These are phyloP conservation scores for Campylomormyrus numenius DNA, from an alignment of 2,113 vertebrate genomes.

Conservation along the genomic window DNA sequence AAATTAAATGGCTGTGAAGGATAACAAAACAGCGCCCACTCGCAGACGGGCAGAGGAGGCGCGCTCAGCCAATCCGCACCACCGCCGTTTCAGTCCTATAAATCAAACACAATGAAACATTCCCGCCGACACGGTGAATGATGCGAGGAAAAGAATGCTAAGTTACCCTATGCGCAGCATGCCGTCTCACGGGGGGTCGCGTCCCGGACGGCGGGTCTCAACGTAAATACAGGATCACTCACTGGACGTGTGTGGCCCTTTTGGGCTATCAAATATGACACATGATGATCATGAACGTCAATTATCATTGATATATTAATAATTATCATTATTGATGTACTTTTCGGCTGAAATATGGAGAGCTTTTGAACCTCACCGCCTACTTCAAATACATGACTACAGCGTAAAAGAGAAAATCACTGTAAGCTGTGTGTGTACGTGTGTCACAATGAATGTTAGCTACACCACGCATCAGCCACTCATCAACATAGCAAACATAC, in stretches of 20 bases:
- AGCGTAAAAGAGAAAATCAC: not conserved
- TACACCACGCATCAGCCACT: not conserved
- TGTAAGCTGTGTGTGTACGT: not conserved
- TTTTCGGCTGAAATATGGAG: not conserved
- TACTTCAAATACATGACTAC: not conserved
- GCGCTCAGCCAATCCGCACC: constrained; percentile 27
- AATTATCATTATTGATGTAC: not conserved
- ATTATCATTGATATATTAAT: not conserved
- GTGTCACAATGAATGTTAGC: not conserved
- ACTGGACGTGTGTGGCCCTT: not conserved
- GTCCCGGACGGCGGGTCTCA: not conserved
- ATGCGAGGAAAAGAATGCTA: not conserved
- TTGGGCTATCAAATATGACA: not conserved
- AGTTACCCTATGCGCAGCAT: not conserved
- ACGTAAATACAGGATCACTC: not conserved
- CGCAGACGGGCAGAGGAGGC: constrained; percentile 32
- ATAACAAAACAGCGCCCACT: constrained; percentile 46
- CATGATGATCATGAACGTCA: not conserved
- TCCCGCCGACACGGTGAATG: not conserved
- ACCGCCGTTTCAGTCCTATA: constrained; percentile 41
- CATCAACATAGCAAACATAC: not conserved
- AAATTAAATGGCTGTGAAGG: constrained; percentile 21
- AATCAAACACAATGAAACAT: constrained; percentile 1
- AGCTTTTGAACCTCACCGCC: not conserved
- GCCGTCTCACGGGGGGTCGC: not conserved